Evolutionary conservation across 1,140 invertebrate genomes (phyloP), one percentile per base, ranked within the genome.

Genomic region (Brachionus rubens): DNA sequence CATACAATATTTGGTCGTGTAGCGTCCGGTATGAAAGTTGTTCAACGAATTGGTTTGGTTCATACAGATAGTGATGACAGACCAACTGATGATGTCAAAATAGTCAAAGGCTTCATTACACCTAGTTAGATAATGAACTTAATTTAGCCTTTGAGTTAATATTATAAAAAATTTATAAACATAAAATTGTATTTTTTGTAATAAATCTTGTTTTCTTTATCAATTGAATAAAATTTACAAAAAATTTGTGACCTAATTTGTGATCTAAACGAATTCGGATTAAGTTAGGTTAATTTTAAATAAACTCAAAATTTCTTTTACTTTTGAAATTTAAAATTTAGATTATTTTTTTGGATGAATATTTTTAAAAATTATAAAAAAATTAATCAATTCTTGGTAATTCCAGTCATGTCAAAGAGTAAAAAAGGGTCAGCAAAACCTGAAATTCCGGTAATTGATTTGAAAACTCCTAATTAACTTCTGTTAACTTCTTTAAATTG

Each of bases 1-100:
- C 95, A 99, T 84, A 88, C 94, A 7, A 96, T 98, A 82, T 98
- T 98, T 87, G 96, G 94, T 9, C 86, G 94, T 79, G 86, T 96
- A 9, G 87, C 90, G 81, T 88, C 87, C 77, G 94, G 94, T 21
- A 96, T 98, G 92, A 86, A 88, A 78, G 91, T 93, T 70, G 89
- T 96, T 0, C 92, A 94, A 82, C 87, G 93, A 81, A 92, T 97
- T 78, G 93, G 94, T 6, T 86, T 94, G 80, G 92, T 95, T 4
- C 93, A 96, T 82, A 94, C 92, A 26, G 93, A 96, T 82, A 90
- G 89, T 82, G 90, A 91, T 86, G 94, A 97, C 83, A 86, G 89
- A 80, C 95, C 94, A 0, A 88, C 92, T 0, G 94, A 97, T 83
- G 68, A 54, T 52, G 26, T 67, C 28, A 76, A 75, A 28, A 46